These are phyloP conservation scores for Bathynomus jamesi DNA, from an alignment of 1,140 invertebrate genomes.

Conservation along the genomic window DNA sequence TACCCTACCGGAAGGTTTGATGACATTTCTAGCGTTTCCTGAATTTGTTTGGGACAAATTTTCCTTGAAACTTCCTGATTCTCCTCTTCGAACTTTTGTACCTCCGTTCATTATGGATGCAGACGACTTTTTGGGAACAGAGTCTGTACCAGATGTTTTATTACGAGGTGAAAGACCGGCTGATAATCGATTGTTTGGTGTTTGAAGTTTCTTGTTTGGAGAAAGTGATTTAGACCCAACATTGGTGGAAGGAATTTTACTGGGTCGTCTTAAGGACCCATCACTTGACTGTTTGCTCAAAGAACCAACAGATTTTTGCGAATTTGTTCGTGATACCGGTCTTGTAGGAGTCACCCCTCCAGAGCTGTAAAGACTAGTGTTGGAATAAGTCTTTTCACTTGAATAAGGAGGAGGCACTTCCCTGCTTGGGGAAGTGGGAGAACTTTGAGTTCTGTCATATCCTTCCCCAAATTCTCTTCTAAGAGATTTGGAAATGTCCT, in stretches of 20 bases:
- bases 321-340: conserved; percentile 28
- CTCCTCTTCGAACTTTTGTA: conserved; percentile 31
- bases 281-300: conserved; percentile 35
- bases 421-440: conserved; percentile 8
- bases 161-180: conserved; percentile 11
- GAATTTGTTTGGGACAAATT: conserved; percentile 31
- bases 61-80: conserved; percentile 33
- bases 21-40: conserved; percentile 23
- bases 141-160: too few species aligned
- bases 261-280: conserved; percentile 18
- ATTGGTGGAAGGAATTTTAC: conserved; percentile 23
- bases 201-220: conserved; percentile 10
- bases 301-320: conserved; percentile 27
- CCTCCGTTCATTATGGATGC: too few species aligned
- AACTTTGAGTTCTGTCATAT: too few species aligned
- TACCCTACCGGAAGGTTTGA: conserved; percentile 2
- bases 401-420: conserved; percentile 9
- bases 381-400: conserved; percentile 21
- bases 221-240: conserved; percentile 21
- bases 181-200: not conserved
- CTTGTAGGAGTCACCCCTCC: conserved; percentile 23
- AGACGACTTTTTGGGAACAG: too few species aligned
- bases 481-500: conserved; percentile 40
- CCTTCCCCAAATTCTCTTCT: conserved; percentile 18
- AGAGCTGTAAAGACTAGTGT: conserved; percentile 26